Evolutionary conservation across 2,113 vertebrate genomes (phyloP).

Genomic region (Mastomys coucha): DNA sequence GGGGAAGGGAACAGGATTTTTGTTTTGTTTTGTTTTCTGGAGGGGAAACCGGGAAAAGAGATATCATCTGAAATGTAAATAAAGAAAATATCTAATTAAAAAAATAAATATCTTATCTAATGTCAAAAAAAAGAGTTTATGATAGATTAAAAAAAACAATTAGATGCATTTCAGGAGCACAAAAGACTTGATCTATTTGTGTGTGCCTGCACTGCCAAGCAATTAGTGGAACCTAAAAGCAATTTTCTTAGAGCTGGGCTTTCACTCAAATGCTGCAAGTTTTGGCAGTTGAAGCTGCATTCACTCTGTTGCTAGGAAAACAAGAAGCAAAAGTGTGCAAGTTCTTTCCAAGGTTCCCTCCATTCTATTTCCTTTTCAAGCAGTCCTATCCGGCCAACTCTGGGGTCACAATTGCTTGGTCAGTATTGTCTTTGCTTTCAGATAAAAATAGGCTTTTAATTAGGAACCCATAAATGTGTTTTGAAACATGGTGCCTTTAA

Average conservation of each 20-base stretch:
- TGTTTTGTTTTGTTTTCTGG: too few species aligned
- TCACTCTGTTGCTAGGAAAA: slow-evolving; percentile 41
- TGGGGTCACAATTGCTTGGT: not conserved
- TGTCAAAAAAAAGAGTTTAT: too few species aligned
- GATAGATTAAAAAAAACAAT: not conserved
- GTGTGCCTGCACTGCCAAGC: not conserved
- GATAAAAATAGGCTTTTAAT: not conserved
- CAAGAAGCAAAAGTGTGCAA: not conserved
- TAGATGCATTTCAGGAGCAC: not conserved
- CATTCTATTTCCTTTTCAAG: not conserved
- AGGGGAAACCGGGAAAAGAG: too few species aligned
- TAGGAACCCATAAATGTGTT: not conserved
- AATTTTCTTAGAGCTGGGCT: slow-evolving; percentile 58
- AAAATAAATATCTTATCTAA: too few species aligned
- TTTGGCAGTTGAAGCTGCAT: not conserved
- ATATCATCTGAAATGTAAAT: too few species aligned
- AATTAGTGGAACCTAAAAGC: slow-evolving; percentile 67
- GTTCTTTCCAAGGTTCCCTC: not conserved
- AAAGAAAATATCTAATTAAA: too few species aligned
- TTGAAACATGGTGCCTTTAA: not conserved
- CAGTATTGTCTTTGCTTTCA: not conserved
- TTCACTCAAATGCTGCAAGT: not conserved
- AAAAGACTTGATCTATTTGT: slow-evolving; percentile 51
- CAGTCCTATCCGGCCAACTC: not conserved
- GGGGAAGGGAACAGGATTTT: too few species aligned